phyloP scores from a whole-genome alignment of 1,140 invertebrate genomes.

The Acromyrmex echinatior region DNA sequence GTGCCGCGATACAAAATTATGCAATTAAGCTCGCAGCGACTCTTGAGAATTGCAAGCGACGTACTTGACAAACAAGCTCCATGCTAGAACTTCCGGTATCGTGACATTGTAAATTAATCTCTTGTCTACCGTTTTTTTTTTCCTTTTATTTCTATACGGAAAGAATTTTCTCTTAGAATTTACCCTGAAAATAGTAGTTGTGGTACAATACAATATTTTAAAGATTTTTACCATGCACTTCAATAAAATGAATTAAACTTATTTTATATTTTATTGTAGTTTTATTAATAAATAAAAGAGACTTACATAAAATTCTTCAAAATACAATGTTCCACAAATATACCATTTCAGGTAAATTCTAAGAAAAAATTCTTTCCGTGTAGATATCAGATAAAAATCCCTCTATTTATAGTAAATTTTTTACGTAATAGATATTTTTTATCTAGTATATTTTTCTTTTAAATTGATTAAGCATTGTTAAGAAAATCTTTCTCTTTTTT shows the following conservation, averaged over 20 bases:
- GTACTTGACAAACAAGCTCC: constrained; percentile 51
- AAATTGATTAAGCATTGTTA: not conserved
- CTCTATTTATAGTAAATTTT: not conserved
- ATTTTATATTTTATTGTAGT: too few species aligned
- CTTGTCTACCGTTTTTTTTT: not conserved
- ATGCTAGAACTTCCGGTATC: constrained; percentile 42
- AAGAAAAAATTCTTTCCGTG: too few species aligned
- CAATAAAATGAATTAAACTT: too few species aligned
- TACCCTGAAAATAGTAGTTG: too few species aligned
- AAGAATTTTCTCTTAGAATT: too few species aligned
- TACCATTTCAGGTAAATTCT: too few species aligned
- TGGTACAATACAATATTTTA: too few species aligned
- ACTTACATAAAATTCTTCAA: too few species aligned
- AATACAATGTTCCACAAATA: too few species aligned
- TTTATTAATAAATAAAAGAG: too few species aligned
- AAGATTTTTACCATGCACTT: too few species aligned
- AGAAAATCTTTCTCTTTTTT: not conserved
- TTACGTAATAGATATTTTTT: not conserved
- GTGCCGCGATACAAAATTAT: constrained; percentile 60
- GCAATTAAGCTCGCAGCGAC: constrained; percentile 56
- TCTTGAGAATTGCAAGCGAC: constrained; percentile 42
- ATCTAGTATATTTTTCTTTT: not conserved
- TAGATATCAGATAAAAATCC: not conserved
- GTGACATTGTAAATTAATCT: constrained; percentile 48
- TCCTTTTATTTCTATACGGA: not conserved